Evolutionary conservation across 1,140 invertebrate genomes (phyloP).

Genomic region (Drosophila seguyi): DNA sequence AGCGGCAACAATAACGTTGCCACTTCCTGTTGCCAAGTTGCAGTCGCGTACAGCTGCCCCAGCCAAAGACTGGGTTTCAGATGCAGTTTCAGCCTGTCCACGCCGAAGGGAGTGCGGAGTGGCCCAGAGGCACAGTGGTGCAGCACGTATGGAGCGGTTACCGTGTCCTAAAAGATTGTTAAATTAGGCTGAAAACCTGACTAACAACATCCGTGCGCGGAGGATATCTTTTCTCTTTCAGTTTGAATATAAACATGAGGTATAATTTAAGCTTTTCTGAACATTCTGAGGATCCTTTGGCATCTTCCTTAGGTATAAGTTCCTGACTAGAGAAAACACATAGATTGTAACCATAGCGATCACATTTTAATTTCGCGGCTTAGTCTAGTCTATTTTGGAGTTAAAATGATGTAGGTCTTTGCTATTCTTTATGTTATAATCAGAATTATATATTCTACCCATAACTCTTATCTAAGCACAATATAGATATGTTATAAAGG

Average conservation of each 20-base stretch:
- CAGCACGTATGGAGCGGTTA: background rate
- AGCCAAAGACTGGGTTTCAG: slow-evolving; percentile 16
- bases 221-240: background rate
- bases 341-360: no score
- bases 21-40: slow-evolving; percentile 78
- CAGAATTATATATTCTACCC: no score
- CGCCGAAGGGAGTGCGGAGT: slow-evolving; percentile 37
- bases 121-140: slow-evolving; percentile 8
- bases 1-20: slow-evolving; percentile 72
- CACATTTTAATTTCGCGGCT: no score
- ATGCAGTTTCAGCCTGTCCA: slow-evolving; percentile 8
- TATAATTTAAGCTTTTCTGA: background rate
- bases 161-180: background rate
- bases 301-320: no score
- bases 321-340: no score
- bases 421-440: no score
- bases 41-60: slow-evolving; percentile 64
- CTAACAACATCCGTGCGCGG: no score
- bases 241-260: background rate
- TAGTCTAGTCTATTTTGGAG: no score
- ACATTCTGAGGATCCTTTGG: background rate
- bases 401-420: no score
- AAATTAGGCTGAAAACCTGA: background rate
- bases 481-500: no score
- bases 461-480: no score